Base-by-base conservation (phyloP, 2,797 vertebrate genomes). In the Danio kyathit region DNA sequence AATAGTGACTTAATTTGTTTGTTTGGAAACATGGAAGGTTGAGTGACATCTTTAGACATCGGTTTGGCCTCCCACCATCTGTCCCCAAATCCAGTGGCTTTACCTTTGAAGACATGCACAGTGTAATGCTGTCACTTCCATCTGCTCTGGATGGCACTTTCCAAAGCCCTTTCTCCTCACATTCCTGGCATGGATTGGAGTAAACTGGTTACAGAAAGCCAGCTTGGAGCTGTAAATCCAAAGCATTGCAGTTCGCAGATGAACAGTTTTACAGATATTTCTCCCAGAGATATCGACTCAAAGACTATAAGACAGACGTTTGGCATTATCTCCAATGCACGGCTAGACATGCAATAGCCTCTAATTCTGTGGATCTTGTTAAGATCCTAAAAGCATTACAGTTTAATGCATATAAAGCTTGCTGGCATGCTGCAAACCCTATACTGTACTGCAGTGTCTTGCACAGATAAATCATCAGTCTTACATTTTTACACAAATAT, bases 81-180 rank as follows among this genome's bases (percentile, higher is more conserved):
- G 83, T 82, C 83, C 63, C 80, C 78, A 86, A 80, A 86, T 86
- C 84, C 76, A 84, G 77, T 80, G 72, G 82, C 84, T 86, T 89
- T 84, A 72, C 61, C 76, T 85, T 84, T 76, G 75, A 79, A 76
- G 74, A 85, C 83, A 84, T 86, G 73, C 16, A 65, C 84, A 51
- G 83, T 75, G 80, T 88, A 89, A 85, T 83, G 71, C 66, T 74
- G 46, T 83, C 38, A 46, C 69, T 82, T 69, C 43, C 61, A 51
- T 78, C 60, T 71, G 78, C 82, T 80, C 44, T 14, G 43, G 74
- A 63, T 19, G 21, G 76, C 81, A 10, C 67, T 60, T 82, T 80
- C 69, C 52, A 67, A 63, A 77, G 75, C 72, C 71, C 75, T 74
- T 52, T 29, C 43, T 72, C 49, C 44, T 46, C 44, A 49, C 79